A percentile compares a stretch with the other conserved stretches of the same genome.
phyloP scores from a whole-genome alignment of 2,797 vertebrate genomes.

The Pyrocephalus nanus region DNA sequence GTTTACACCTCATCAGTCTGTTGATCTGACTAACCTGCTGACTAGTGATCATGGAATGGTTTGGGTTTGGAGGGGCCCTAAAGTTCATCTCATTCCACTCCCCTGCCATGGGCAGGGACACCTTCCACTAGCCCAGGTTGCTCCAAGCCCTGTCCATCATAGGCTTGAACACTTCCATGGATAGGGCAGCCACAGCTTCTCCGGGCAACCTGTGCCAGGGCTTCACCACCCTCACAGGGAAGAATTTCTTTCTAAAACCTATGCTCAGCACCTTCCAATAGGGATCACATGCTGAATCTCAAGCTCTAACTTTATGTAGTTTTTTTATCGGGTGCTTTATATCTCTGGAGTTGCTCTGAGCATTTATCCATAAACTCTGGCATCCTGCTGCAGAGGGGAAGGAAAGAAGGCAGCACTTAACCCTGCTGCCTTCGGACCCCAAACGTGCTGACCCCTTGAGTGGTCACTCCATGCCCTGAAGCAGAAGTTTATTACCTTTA shows the following conservation, averaged over 20 bases:
- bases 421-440: background rate
- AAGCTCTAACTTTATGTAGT: background rate
- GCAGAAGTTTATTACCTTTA: constrained; percentile 18
- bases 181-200: background rate
- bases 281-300: background rate
- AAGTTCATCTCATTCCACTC: background rate
- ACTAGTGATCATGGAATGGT: background rate
- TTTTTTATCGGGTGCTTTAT: background rate
- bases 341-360: background rate
- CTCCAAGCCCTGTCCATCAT: background rate
- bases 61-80: background rate
- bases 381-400: background rate
- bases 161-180: background rate
- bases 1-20: background rate
- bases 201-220: background rate
- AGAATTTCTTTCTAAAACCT: background rate
- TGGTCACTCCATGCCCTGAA: constrained; percentile 17
- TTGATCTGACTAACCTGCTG: background rate
- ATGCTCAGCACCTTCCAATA: background rate
- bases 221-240: background rate
- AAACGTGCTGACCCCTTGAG: background rate
- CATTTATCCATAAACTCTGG: background rate
- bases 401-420: background rate
- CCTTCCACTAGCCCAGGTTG: background rate
- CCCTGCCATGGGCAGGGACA: background rate